Evolutionary conservation across 2,113 vertebrate species (phyloP), one percentile per base, ranked within the genome.

Genomic region (Pongo pygmaeus): DNA sequence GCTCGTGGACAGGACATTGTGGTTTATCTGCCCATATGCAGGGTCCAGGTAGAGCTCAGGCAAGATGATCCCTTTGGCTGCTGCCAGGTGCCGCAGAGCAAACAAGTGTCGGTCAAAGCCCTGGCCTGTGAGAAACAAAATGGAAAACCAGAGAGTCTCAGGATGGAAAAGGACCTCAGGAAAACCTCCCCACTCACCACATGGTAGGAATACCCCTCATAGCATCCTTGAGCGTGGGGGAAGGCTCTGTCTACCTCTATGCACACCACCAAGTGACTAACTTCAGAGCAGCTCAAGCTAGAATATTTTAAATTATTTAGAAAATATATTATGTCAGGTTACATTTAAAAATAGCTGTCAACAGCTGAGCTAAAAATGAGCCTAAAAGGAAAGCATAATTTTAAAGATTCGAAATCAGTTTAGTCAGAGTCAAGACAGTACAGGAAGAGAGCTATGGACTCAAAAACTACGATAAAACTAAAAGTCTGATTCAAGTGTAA

Each of bases 51-150:
- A 99, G 18, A 99, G 96, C 64, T 98, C 98, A 0, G 99, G 99
- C 86, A 99, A 97, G 2, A 97, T 7, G 25, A 93, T 96, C 35
- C 99, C 99, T 97, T 97, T 98, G 48, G 99, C 98, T 17, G 89
- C 93, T 38, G 99, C 99, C 95, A 99, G 92, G 93, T 97, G 98
- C n/a, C 99, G 99, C 97, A 99, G 91, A 50, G 99, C 98, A 85
- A 99, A 99, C 90, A 99, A 99, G 77, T 99, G 99, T 8, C 99
- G 99, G 98, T 99, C 99, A 95, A 99, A 99, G 16, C 99, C 99
- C 98, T 99, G 99, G 95, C 99, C 99, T 99, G 98, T 96, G 23
- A 13, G 81, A 97, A 91, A 98, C 14, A 97, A 96, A 98, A 61
- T 0, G 48, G 59, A 70, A 97, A 95, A 70, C 3, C 67, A 64